Evolutionary conservation across 2,113 vertebrate species (phyloP), one percentile per base, ranked within the genome.

Genomic region (Catharus minimus): DNA sequence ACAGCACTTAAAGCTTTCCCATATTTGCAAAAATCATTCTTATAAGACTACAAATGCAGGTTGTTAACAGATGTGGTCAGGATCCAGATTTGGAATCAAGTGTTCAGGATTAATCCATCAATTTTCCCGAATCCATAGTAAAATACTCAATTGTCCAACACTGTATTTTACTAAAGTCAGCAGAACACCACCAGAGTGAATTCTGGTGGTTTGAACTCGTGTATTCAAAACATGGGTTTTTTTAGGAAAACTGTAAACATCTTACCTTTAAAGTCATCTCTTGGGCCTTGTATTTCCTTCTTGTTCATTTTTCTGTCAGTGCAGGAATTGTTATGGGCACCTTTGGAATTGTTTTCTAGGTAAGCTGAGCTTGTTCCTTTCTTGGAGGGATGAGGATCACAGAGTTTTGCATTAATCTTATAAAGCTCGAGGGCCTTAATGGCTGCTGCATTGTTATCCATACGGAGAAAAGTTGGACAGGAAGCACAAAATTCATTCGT

Each of bases 401-500:
- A 99, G 97, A 99, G 99, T 98, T 99, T 99, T 97, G 99, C 99
- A 88, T 99, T 99, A 98, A 98, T 98, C 98, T 99, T 99, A 98
- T 99, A 99, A 93, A 99, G 98, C 97, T 99, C 99, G 78, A 99
- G 98, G 92, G 99, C 99, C 97, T 99, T 99, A 98, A 99, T 98
- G 81, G 99, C 99, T 84, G 99, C 99, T 87, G 98, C 95, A 97
- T 99, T 99, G 96, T 98, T 99, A 98, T 99, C 99, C 99, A 99
- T 98, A 96, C 98, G 98, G 93, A 96, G 98, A 96, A 99, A 99
- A 97, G 97, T 98, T 89, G 97, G 97, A 96, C 98, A 98, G 93
- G 99, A 99, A 97, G 99, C 99, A 96, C 99, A 99, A 97, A 98
- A 99, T 97, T 99, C 98, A 98, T 99, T 99, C 95, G 98, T 98